phyloP scores from a whole-genome alignment of 2,797 vertebrate species.

The Falco columbarius region DNA sequence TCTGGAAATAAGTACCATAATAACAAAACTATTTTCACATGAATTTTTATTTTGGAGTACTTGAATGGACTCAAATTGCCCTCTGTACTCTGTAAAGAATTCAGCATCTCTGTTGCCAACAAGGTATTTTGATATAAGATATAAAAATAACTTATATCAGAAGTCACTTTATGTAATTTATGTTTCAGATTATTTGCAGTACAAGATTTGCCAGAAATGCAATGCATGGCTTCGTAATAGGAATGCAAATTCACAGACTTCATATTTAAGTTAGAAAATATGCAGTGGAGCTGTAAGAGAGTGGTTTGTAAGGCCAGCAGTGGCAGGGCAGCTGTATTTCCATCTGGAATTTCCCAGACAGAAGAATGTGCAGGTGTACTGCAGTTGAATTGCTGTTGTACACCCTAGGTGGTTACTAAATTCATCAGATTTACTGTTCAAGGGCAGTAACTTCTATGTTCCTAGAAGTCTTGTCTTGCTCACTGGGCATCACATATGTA shows the following conservation, averaged over 20 bases:
- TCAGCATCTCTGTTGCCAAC: background rate
- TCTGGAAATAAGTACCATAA: background rate
- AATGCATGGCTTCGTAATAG: background rate
- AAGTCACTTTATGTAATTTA: background rate
- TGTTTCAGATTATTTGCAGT: background rate
- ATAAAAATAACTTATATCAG: background rate
- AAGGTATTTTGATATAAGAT: background rate
- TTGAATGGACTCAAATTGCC: background rate
- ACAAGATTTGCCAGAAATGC: background rate
- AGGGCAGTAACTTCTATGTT: background rate
- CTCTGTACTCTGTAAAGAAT: background rate
- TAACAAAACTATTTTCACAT: background rate
- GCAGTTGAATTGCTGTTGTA: background rate
- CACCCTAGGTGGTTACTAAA: background rate
- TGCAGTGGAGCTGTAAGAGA: background rate
- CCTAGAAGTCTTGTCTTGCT: background rate
- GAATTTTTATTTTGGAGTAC: background rate
- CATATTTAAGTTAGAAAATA: background rate
- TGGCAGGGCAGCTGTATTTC: background rate
- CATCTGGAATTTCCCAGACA: background rate
- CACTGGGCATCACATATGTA: accelerated
- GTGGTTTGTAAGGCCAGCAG: background rate
- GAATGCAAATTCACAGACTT: background rate
- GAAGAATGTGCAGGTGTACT: background rate
- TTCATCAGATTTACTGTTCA: background rate